These are phyloP conservation scores for Nothobranchius kuhntae DNA, from an alignment of 2,113 vertebrate genomes.

Conservation along the genomic window DNA sequence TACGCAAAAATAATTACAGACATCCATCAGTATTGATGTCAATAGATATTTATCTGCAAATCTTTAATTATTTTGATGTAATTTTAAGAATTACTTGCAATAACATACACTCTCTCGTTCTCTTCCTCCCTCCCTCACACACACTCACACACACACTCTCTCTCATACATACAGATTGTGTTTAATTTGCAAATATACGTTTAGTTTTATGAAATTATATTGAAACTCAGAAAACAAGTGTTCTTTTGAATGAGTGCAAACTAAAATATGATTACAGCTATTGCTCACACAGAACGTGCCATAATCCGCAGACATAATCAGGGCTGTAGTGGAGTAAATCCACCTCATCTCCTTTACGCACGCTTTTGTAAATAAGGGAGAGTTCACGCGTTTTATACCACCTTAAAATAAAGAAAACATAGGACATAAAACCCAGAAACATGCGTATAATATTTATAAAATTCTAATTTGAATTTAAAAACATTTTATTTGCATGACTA, in stretches of 20 bases:
- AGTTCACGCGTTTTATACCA: conserved; percentile 13
- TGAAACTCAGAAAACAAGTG: not conserved
- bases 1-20: not conserved
- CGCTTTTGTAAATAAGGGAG: conserved; percentile 3
- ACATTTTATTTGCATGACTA: conserved; percentile 1
- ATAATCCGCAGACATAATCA: conserved; percentile 57
- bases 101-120: conserved; percentile 11
- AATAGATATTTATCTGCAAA: not conserved
- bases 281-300: conserved; percentile 36
- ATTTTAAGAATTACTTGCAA: conserved; percentile 13
- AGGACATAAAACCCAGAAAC: not conserved
- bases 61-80: conserved; percentile 5
- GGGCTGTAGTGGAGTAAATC: conserved; percentile 44
- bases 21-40: conserved; percentile 10
- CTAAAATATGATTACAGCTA: conserved; percentile 20
- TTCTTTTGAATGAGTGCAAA: not conserved
- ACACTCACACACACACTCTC: conserved; percentile 1
- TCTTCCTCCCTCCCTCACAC: not conserved
- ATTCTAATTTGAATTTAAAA: not conserved
- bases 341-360: conserved; percentile 24
- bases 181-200: conserved; percentile 7
- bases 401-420: not conserved
- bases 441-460: not conserved
- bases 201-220: not conserved
- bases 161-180: conserved; percentile 6